These are phyloP conservation scores for Orius laevigatus DNA, from an alignment of 1,140 invertebrate genomes.

Conservation along the genomic window DNA sequence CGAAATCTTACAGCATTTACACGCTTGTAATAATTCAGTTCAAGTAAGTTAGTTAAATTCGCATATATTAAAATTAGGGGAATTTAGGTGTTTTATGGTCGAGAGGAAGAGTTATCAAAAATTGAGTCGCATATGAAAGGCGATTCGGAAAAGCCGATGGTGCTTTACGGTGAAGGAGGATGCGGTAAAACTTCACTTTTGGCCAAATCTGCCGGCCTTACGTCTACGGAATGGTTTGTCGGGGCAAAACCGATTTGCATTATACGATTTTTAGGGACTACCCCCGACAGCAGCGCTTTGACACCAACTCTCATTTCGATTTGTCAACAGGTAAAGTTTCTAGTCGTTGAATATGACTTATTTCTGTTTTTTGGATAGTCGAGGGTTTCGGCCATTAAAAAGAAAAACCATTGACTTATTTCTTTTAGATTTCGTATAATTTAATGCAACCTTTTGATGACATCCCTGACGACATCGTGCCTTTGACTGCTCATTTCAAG, in stretches of 20 bases:
- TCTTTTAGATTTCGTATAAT: slow-evolving; percentile 78
- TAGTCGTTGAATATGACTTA: too few species aligned
- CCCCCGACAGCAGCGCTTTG: slow-evolving; percentile 86
- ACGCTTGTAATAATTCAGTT: slow-evolving; percentile 92
- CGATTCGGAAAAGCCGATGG: slow-evolving; percentile 69
- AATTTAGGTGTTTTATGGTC: slow-evolving; percentile 73
- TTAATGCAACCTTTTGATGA: slow-evolving; percentile 83
- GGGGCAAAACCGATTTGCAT: slow-evolving; percentile 67
- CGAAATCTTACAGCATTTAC: slow-evolving; percentile 90
- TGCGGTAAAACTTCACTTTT: slow-evolving; percentile 94
- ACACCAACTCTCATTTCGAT: slow-evolving; percentile 88
- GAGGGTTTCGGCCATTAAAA: too few species aligned
- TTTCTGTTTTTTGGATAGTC: too few species aligned
- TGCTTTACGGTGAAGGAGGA: slow-evolving; percentile 90
- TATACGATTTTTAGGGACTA: slow-evolving; percentile 88
- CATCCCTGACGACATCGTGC: slow-evolving; percentile 90
- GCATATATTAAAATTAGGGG: not conserved
- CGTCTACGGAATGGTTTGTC: slow-evolving; percentile 50
- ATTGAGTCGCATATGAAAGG: slow-evolving; percentile 77
- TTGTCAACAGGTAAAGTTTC: slow-evolving; percentile 70
- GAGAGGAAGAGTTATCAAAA: slow-evolving; percentile 67
- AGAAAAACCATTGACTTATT: too few species aligned
- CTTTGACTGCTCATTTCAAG: slow-evolving; percentile 90
- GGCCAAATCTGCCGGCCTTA: slow-evolving; percentile 77
- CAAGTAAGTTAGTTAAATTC: slow-evolving; percentile 33